Evolutionary conservation across 2,797 vertebrate species (phyloP), one percentile per base, ranked within the genome.

Genomic region (Yasuhikotakia modesta): DNA sequence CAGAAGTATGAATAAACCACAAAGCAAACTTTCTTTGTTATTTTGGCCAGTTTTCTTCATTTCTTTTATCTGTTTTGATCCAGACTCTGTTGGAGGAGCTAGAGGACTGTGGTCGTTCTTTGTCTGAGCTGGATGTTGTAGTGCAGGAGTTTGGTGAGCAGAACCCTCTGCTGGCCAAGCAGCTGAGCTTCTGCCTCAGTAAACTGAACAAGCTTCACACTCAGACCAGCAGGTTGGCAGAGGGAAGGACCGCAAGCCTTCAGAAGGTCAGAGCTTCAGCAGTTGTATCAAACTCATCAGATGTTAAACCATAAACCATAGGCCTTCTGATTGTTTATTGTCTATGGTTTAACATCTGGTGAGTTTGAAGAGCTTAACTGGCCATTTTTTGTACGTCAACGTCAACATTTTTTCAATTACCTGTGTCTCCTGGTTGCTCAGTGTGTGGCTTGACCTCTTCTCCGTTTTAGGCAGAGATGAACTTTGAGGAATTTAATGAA

Each of bases 121-220:
- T 99, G 66, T 89, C 92, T 50, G 96, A 98, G 87, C 89, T 99
- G 72, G 95, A 94, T 69, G 89, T 92, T 35, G 92, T 94, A 0
- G 88, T 99, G 71, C 96, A 96, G 81, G 96, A 95, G 85, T 98
- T 99, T 65, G 91, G 94, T 1, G 96, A 98, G 81, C 95, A 95
- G 86, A 96, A 95, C n/a, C 86, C 87, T 10, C 92, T 93, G 1
- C 89, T 97, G 81, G 95, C 94, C 67, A 96, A 95, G 80, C 95
- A 96, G 72, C 90, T 99, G 79, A 86, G 91, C 39, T 93, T 92
- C 70, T 94, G 94, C 79, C 91, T 97, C 80, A 91, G 90, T 70
- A 96, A 95, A 81, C 90, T 99, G 80, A 92, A 89, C 0, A 93
- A 94, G 61, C 80, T 96, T 63, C 95, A 97, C 84, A 93, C 92